These are phyloP conservation scores for Ceyx erithaca DNA, from an alignment of 2,797 vertebrate genomes.

Conservation along the genomic window DNA sequence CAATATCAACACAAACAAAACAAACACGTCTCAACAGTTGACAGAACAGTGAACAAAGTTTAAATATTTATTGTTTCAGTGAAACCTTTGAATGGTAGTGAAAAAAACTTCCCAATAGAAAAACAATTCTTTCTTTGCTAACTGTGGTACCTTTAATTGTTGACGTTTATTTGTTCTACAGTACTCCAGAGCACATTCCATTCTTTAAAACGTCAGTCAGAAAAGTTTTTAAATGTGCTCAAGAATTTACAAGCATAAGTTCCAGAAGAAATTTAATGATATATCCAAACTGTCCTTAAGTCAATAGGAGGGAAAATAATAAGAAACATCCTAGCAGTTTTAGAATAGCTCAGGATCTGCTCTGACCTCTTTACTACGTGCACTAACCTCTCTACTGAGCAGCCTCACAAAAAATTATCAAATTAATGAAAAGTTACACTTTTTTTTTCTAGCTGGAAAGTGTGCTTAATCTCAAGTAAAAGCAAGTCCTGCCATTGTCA, in stretches of 20 bases:
- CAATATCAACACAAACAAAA: neutral
- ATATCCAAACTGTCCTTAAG: neutral
- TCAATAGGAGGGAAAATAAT: neutral
- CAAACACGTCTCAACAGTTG: neutral
- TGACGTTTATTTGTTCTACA: neutral
- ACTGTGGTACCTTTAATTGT: neutral
- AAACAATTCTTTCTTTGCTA: neutral
- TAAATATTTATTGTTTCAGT: slow-evolving; percentile 32
- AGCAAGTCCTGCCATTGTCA: neutral
- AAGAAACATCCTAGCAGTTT: neutral
- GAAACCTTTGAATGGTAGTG: neutral
- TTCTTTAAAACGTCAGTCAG: neutral
- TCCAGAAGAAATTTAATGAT: neutral
- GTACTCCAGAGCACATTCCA: fast-evolving
- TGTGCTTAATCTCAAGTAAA: neutral
- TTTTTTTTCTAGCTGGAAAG: neutral
- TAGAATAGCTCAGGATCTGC: neutral
- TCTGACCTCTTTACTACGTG: neutral
- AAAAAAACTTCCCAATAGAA: neutral
- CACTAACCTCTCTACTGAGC: neutral
- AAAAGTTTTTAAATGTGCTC: neutral
- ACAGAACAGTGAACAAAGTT: neutral
- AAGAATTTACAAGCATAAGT: neutral
- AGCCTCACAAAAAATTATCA: neutral
- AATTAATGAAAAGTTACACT: neutral